Conservation (phyloP, 1,140 invertebrate species). For the Zaprionus nigranus region DNA sequence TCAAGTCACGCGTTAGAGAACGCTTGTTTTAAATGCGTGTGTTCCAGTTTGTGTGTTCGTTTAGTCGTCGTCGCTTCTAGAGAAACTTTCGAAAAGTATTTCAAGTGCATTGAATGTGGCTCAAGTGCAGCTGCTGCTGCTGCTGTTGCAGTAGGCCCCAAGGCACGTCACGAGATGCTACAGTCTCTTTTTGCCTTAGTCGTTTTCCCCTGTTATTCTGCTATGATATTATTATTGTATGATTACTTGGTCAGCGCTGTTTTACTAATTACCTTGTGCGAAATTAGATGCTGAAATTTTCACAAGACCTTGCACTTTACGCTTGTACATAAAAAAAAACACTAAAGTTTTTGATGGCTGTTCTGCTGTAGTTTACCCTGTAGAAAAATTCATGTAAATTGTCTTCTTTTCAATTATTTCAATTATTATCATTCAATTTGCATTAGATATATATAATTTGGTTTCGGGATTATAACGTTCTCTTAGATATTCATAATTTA, state of each 20-base stretch:
- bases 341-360: background rate
- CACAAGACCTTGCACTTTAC: conserved; percentile 60
- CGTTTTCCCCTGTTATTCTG: too few relatives aligned
- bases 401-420: too few relatives aligned
- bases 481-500: too few relatives aligned
- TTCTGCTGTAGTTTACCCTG: background rate
- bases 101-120: conserved; percentile 76
- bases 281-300: conserved; percentile 17
- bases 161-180: conserved; percentile 43
- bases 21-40: conserved; percentile 1
- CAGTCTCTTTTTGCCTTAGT: conserved; percentile 32
- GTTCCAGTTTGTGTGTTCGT: conserved; percentile 6
- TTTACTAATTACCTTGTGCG: conserved; percentile 42
- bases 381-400: background rate
- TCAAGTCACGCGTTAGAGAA: conserved; percentile 41
- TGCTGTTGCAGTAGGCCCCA: conserved; percentile 34
- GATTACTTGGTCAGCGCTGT: conserved; percentile 5
- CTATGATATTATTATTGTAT: background rate
- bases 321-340: conserved; percentile 23
- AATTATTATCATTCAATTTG: too few relatives aligned
- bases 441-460: too few relatives aligned
- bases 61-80: conserved; percentile 39
- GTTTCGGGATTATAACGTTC: too few relatives aligned
- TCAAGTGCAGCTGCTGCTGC: conserved; percentile 69
- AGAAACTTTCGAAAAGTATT: conserved; percentile 65